A percentile compares a stretch with the other conserved stretches of the same genome.
These are phyloP conservation scores for Himalopsyche anomala DNA, from an alignment of 2,888 invertebrate genomes.

Conservation along the genomic window DNA sequence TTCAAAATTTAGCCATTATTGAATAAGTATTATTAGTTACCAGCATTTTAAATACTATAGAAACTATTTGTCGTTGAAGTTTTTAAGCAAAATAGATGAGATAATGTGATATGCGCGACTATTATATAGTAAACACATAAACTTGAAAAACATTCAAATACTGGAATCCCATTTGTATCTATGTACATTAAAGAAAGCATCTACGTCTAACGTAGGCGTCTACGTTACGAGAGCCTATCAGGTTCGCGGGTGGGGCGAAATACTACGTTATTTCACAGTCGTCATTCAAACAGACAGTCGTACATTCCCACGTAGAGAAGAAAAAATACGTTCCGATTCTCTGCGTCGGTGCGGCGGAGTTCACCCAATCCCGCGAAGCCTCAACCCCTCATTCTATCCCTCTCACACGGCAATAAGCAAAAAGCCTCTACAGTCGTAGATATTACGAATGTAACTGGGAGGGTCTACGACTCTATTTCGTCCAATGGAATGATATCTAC, in stretches of 20 bases:
- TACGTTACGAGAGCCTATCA: slow-evolving; percentile 48
- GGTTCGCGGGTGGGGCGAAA: slow-evolving; percentile 54
- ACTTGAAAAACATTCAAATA: too few relatives aligned
- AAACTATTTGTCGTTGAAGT: too few relatives aligned
- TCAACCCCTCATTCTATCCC: slow-evolving; percentile 74
- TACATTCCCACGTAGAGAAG: slow-evolving; percentile 68
- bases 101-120: too few relatives aligned
- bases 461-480: slow-evolving; percentile 70
- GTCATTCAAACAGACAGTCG: slow-evolving; percentile 73
- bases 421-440: slow-evolving; percentile 71
- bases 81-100: too few relatives aligned
- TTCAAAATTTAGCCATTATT: too few relatives aligned
- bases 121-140: too few relatives aligned
- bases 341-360: slow-evolving; percentile 62
- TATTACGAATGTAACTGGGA: slow-evolving; percentile 75
- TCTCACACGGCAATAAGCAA: slow-evolving; percentile 70
- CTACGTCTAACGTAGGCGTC: slow-evolving; percentile 31
- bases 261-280: slow-evolving; percentile 67
- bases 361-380: slow-evolving; percentile 71
- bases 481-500: slow-evolving; percentile 75
- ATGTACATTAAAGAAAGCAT: slow-evolving; percentile 9
- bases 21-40: too few relatives aligned
- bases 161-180: background rate
- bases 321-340: slow-evolving; percentile 62
- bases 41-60: too few relatives aligned